Conservation (phyloP, 1,140 invertebrate genomes). For the Laodelphax striatellus region DNA sequence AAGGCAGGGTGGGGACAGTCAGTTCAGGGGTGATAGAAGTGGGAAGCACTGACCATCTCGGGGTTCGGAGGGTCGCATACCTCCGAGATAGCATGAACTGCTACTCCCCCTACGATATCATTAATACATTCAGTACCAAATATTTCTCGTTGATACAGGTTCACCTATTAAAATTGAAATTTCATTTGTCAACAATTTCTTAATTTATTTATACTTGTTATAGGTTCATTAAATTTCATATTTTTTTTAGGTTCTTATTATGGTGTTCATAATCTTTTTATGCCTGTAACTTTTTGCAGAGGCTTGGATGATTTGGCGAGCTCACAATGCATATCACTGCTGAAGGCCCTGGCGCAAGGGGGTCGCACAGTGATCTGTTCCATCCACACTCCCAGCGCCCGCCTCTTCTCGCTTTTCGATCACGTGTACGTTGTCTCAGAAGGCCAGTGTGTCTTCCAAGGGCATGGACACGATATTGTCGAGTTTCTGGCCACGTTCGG, state of each 20-base stretch:
- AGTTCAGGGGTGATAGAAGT: background rate
- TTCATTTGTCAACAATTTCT: too few relatives aligned
- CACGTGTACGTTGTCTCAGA: conserved; percentile 60
- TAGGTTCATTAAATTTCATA: too few relatives aligned
- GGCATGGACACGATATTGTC: conserved; percentile 49
- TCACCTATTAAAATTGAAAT: too few relatives aligned
- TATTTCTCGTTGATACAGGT: too few relatives aligned
- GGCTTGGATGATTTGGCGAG: conserved; percentile 68
- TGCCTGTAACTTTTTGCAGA: conserved; percentile 32
- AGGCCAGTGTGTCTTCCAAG: conserved; percentile 65
- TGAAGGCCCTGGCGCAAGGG: conserved; percentile 63
- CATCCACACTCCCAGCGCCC: conserved; percentile 80
- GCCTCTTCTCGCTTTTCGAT: conserved; percentile 62
- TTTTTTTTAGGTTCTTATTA: too few relatives aligned
- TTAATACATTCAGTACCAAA: too few relatives aligned
- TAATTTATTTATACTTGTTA: too few relatives aligned
- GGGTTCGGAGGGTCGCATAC: too few relatives aligned
- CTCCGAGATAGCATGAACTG: too few relatives aligned
- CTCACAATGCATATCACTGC: conserved; percentile 56
- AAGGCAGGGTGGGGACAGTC: background rate
- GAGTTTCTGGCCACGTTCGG: conserved; percentile 52
- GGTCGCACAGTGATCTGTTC: conserved; percentile 83
- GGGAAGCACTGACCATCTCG: background rate
- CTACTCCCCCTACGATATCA: too few relatives aligned
- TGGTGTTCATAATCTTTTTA: too few relatives aligned